Base-by-base conservation (phyloP, 2,113 vertebrate species). In the Crypturellus undulatus region DNA sequence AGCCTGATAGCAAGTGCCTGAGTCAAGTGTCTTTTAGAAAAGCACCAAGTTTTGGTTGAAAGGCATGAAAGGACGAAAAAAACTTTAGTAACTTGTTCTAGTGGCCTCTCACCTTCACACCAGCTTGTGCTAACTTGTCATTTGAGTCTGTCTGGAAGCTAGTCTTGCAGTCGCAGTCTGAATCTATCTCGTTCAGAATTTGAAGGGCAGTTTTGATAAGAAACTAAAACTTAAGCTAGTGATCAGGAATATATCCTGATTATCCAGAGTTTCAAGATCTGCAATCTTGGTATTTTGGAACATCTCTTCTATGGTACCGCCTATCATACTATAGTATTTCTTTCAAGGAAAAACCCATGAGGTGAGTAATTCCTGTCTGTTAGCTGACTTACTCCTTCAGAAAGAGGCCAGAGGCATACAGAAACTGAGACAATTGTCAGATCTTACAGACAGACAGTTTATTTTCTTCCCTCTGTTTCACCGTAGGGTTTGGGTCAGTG, bases 291-390 rank as follows among this genome's bases (percentile, higher is more conserved):
- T 59, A 0, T 67, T 91, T 60, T 77, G 16, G 30, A 81, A 49
- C 82, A 59, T 58, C 26, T 70, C 28, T 18, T 54, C 21, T 72
- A 2, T 22, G 15, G 60, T 79, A 24, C 58, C 13, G 0, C 36
- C n/a, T 40, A 9, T 40, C 63, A 72, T 30, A 4, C 38, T 22
- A 12, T 10, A 8, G 8, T 21, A 12, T 56, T 19, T 88, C 19
- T 26, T 17, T 32, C 30, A 28, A 22, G 14, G 8, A n/a, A 65
- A 65, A 2, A 30, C 3, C 13, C 10, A 3, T 2, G 0, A 17
- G 9, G 25, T 75, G 62, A 71, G 8, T 59, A 40, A 49, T 75
- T 67, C 69, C 78, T 2, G 0, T 4, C 43, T 8, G 0, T 67
- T 32, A 51, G 12, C 38, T 72, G 52, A 30, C 21, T 42, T 64